Evolutionary conservation across 2,888 invertebrate species (phyloP).

Genomic region (Amphimallon solstitiale): DNA sequence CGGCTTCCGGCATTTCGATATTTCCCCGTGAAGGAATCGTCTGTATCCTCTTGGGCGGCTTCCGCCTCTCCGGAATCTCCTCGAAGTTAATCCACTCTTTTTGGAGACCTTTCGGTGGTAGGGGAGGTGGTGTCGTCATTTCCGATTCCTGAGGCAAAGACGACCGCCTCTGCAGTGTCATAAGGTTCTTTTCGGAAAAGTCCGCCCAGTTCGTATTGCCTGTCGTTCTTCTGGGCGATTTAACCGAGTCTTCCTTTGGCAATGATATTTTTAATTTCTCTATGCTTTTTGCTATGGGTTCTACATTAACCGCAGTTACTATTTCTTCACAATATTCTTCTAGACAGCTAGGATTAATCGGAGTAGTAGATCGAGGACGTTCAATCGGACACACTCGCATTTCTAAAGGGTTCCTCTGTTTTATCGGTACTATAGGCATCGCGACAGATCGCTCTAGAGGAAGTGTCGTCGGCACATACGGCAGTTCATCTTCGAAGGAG

Average conservation of each 20-base stretch:
- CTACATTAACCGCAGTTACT: slow-evolving; percentile 53
- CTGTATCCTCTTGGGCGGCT: slow-evolving; percentile 84
- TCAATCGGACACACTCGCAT: slow-evolving; percentile 77
- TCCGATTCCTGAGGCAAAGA: slow-evolving; percentile 48
- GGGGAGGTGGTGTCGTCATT: slow-evolving; percentile 62
- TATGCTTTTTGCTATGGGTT: slow-evolving; percentile 59
- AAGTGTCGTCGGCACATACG: slow-evolving; percentile 89
- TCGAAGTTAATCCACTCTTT: slow-evolving; percentile 87
- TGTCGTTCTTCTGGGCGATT: slow-evolving; percentile 66
- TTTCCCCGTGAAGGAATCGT: slow-evolving; percentile 74
- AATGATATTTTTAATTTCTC: slow-evolving; percentile 78
- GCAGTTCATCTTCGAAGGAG: slow-evolving; percentile 85
- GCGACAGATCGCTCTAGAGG: slow-evolving; percentile 86
- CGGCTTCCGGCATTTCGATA: slow-evolving; percentile 62
- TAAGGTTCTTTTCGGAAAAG: slow-evolving; percentile 73
- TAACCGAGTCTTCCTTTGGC: slow-evolving; percentile 66
- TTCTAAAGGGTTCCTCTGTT: slow-evolving; percentile 72
- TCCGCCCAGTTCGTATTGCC: slow-evolving; percentile 67
- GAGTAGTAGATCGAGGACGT: slow-evolving; percentile 78
- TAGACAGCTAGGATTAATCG: slow-evolving; percentile 76
- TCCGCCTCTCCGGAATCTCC: slow-evolving; percentile 84
- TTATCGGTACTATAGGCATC: slow-evolving; percentile 82
- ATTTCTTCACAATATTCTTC: slow-evolving; percentile 74
- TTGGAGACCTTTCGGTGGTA: slow-evolving; percentile 62
- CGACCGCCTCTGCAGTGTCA: slow-evolving; percentile 55